Conservation (phyloP, 2,113 vertebrate genomes). For the Callipepla californica region DNA sequence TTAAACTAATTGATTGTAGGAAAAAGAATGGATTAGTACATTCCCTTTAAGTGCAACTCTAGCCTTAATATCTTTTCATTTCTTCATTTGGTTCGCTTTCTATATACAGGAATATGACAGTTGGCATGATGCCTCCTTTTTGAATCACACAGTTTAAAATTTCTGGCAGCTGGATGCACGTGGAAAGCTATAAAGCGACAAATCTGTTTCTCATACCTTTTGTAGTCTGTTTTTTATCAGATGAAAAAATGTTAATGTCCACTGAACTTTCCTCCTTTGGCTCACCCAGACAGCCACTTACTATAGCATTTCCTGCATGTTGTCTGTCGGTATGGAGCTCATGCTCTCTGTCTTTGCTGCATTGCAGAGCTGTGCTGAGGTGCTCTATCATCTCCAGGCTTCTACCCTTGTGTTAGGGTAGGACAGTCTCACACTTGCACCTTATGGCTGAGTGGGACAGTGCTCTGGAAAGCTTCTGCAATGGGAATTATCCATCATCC, state of each 20-base stretch:
- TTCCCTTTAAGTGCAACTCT: background rate
- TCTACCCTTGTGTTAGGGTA: background rate
- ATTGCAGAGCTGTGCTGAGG: fast-evolving
- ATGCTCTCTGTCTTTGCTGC: background rate
- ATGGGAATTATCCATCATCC: background rate
- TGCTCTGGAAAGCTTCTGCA: background rate
- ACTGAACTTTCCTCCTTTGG: slow-evolving; percentile 9
- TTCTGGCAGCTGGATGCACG: background rate
- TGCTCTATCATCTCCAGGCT: background rate
- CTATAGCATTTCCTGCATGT: background rate
- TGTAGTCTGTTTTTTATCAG: slow-evolving; percentile 34
- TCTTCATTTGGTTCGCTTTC: background rate
- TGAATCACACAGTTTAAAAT: background rate
- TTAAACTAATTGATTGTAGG: background rate
- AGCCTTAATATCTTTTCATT: slow-evolving; percentile 5
- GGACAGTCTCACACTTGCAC: background rate
- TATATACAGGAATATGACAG: background rate
- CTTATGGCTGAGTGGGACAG: fast-evolving
- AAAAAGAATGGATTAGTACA: background rate
- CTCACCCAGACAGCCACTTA: background rate
- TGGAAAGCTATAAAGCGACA: slow-evolving; percentile 11
- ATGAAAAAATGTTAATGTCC: slow-evolving; percentile 17
- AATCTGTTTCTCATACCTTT: slow-evolving; percentile 46
- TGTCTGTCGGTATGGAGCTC: background rate
- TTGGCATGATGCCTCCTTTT: background rate